Evolutionary conservation across 2,888 invertebrate species (phyloP).

Genomic region (Dendrolimus houi): DNA sequence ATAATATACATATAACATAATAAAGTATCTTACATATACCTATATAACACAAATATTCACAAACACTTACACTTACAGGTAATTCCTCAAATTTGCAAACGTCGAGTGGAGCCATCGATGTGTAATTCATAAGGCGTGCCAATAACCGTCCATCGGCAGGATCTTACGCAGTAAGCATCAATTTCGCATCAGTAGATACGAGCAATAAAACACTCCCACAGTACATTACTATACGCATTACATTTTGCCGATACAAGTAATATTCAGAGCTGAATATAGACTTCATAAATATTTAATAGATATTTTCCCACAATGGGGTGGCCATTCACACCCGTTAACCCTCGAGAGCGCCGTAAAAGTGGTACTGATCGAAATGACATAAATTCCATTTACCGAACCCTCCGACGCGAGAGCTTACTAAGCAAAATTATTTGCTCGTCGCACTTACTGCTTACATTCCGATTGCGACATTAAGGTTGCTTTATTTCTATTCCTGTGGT

Average conservation of each 20-base stretch:
- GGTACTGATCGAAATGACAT: slow-evolving; percentile 62
- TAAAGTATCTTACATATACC: too few species aligned
- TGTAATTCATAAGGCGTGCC: slow-evolving; percentile 4
- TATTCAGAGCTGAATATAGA: slow-evolving; percentile 43
- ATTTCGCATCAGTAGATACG: slow-evolving; percentile 21
- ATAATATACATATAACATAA: too few species aligned
- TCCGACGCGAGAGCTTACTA: slow-evolving; percentile 39
- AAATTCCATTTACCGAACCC: slow-evolving; percentile 45
- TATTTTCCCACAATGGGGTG: slow-evolving; percentile 73
- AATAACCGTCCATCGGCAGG: slow-evolving; percentile 5
- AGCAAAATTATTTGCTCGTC: slow-evolving; percentile 55
- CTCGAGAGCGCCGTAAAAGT: slow-evolving; percentile 57
- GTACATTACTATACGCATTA: slow-evolving; percentile 38
- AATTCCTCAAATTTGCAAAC: background rate
- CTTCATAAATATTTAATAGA: slow-evolving; percentile 72
- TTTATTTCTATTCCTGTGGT: too few species aligned
- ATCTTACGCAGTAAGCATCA: slow-evolving; percentile 22
- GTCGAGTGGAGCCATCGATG: background rate
- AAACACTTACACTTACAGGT: background rate
- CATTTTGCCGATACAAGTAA: slow-evolving; percentile 39
- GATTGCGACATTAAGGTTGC: background rate
- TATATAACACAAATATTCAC: background rate
- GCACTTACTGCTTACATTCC: slow-evolving; percentile 41
- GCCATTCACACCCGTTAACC: slow-evolving; percentile 67
- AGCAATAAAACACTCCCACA: slow-evolving; percentile 32